Conservation (phyloP, 1,140 invertebrate genomes). For the Sesamia nonagrioides region DNA sequence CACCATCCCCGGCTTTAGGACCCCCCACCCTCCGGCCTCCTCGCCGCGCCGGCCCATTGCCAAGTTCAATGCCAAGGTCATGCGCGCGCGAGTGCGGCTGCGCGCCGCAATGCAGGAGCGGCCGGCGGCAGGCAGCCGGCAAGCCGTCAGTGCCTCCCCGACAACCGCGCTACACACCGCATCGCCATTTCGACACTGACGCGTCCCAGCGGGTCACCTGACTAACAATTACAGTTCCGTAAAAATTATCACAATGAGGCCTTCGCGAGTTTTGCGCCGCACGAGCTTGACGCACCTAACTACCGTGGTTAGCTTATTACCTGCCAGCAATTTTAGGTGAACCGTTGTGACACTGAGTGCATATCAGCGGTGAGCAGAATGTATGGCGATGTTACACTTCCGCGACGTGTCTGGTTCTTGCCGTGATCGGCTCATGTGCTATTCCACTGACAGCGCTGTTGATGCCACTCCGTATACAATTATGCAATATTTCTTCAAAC, state of each 20-base stretch:
- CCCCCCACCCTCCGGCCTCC: slow-evolving; percentile 59
- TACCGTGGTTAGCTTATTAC: slow-evolving; percentile 2
- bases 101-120: slow-evolving; percentile 88
- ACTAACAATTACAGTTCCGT: slow-evolving; percentile 51
- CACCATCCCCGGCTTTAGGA: slow-evolving; percentile 60
- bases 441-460: slow-evolving; percentile 30
- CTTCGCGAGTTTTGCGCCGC: slow-evolving; percentile 34
- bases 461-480: slow-evolving; percentile 62
- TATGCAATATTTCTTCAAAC: slow-evolving; percentile 75
- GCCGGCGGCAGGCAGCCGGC: slow-evolving; percentile 72
- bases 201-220: slow-evolving; percentile 57
- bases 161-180: slow-evolving; percentile 73
- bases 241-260: slow-evolving; percentile 44
- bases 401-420: slow-evolving; percentile 58
- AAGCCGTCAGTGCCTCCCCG: slow-evolving; percentile 79
- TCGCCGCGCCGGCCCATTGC: slow-evolving; percentile 77
- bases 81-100: slow-evolving; percentile 86
- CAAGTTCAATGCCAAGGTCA: slow-evolving; percentile 89
- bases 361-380: slow-evolving; percentile 50
- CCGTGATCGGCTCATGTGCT: slow-evolving; percentile 60
- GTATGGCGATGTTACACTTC: slow-evolving; percentile 44
- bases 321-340: slow-evolving; percentile 53
- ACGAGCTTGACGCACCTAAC: slow-evolving; percentile 15
- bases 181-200: slow-evolving; percentile 59
- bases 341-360: slow-evolving; percentile 49